Conservation (phyloP, 1,140 invertebrate species). For the Steinernema feltiae region DNA sequence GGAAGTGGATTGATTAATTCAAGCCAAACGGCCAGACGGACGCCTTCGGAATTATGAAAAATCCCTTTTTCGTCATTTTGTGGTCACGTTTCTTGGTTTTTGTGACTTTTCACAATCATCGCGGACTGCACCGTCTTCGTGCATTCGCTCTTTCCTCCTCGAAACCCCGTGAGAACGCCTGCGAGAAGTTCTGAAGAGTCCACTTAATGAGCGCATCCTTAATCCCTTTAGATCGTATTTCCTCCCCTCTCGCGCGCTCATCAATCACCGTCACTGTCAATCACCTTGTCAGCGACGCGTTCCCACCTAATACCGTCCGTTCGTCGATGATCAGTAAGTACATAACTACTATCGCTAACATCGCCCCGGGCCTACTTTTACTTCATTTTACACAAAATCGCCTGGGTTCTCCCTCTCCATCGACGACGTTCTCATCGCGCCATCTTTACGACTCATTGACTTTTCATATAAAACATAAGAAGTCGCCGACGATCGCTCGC, state of each 20-base stretch:
- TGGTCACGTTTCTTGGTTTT: no score
- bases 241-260: constrained; percentile 10
- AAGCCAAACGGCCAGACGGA: no score
- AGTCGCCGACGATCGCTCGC: neutral
- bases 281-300: neutral
- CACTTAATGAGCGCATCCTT: constrained; percentile 5
- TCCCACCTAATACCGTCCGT: neutral
- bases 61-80: no score
- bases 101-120: no score
- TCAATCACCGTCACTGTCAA: constrained; percentile 10
- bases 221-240: constrained; percentile 8
- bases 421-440: neutral
- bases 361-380: no score
- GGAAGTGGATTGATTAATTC: no score
- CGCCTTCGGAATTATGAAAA: no score
- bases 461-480: constrained; percentile 16
- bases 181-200: neutral
- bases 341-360: no score
- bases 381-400: neutral
- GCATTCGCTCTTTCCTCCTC: neutral
- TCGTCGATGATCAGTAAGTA: no score
- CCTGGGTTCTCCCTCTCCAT: neutral
- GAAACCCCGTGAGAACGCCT: neutral
- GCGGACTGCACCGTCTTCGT: no score
- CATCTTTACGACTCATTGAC: constrained; percentile 5